A percentile compares a stretch with the other conserved stretches of the same genome.
Conservation (phyloP, 2,113 vertebrate species). For the Mustela nigripes region DNA sequence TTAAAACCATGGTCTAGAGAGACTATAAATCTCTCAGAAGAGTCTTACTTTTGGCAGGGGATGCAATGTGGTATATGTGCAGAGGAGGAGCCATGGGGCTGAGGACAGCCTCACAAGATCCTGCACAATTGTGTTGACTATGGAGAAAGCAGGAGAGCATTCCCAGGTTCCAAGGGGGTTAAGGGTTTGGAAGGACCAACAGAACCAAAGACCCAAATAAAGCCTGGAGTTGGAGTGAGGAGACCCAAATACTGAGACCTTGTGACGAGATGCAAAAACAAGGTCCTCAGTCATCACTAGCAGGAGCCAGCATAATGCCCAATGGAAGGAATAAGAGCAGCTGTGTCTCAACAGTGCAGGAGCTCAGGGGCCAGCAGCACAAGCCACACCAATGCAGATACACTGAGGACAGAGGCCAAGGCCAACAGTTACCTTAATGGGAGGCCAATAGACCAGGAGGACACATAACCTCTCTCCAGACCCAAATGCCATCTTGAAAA, state of each 20-base stretch:
- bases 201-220: not conserved
- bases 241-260: not conserved
- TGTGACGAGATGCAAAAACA: not conserved
- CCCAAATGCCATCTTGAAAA: not conserved
- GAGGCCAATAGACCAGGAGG: not conserved
- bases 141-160: not conserved
- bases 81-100: not conserved
- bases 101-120: not conserved
- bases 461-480: not conserved
- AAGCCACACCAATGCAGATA: not conserved
- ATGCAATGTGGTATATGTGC: not conserved
- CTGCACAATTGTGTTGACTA: not conserved
- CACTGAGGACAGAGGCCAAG: not conserved
- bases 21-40: not conserved
- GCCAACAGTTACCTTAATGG: not conserved
- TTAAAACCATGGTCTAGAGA: not conserved
- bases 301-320: not conserved
- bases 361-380: not conserved
- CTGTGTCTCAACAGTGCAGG: not conserved
- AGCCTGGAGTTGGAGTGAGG: not conserved
- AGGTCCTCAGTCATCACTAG: not conserved
- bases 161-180: not conserved
- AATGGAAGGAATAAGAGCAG: not conserved
- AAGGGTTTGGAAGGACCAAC: not conserved
- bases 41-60: not conserved